phyloP scores from a whole-genome alignment of 2,797 vertebrate genomes.

The Karalla daura region DNA sequence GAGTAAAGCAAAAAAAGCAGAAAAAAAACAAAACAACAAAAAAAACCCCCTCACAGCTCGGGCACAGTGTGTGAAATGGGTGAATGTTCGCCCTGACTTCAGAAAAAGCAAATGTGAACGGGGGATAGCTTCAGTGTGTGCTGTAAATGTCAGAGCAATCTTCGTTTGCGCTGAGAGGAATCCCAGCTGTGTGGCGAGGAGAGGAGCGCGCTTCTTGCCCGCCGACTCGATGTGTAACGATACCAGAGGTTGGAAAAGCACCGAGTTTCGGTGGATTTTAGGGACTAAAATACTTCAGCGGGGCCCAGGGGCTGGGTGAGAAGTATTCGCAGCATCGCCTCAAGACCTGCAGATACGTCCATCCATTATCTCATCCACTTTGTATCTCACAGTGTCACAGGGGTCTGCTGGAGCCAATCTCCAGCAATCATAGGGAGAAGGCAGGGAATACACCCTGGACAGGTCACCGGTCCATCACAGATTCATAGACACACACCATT shows the following conservation, averaged over 20 bases:
- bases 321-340: neutral
- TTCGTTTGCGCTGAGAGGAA: conserved; percentile 39
- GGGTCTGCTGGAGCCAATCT: too few species aligned
- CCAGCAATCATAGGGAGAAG: too few species aligned
- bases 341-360: neutral
- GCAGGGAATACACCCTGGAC: too few species aligned
- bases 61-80: conserved; percentile 42
- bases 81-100: conserved; percentile 24
- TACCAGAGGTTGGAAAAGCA: neutral
- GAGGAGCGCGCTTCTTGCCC: neutral
- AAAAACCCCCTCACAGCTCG: conserved; percentile 39
- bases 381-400: too few species aligned
- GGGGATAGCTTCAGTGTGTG: conserved; percentile 44
- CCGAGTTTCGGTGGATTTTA: neutral
- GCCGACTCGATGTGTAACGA: conserved; percentile 3
- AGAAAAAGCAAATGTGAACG: conserved; percentile 56
- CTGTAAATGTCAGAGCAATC: conserved; percentile 70
- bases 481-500: too few species aligned
- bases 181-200: conserved; percentile 18
- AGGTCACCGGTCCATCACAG: too few species aligned
- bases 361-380: too few species aligned
- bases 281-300: neutral
- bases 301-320: neutral
- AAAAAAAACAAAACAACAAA: too few species aligned
- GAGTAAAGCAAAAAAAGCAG: conserved; percentile 47